Evolutionary conservation across 2,797 vertebrate genomes (phyloP), one percentile per base, ranked within the genome.

Genomic region (Otus scops): DNA sequence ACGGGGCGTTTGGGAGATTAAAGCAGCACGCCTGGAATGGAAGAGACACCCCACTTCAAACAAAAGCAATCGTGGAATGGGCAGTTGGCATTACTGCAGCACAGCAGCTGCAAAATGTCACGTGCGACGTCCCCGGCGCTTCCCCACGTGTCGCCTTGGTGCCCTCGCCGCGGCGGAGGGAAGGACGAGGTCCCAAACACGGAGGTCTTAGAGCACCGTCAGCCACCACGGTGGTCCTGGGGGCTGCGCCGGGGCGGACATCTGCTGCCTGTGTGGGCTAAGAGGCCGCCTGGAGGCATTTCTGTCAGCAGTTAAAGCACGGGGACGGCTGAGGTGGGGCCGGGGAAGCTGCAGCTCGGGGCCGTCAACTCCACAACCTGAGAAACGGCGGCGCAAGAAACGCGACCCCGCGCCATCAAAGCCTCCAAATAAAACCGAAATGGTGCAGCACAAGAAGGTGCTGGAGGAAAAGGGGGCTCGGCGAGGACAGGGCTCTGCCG

Each of bases 261-360:
- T 85, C 67, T 73, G 81, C n/a, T 28, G 41, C 78, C 28, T 34
- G 19, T 5, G 34, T 21, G 54, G 75, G 39, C 21, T 32, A 26
- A 47, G 18, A 28, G 75, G 10, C 34, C 4, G 10, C 76, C 43
- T 22, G 4, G 26, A 86, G 81, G 47, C 39, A 5, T 47, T 79
- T 36, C 68, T 15, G 22, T 10, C 30, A 20, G 39, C 47, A 54
- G 45, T 13, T 32, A 22, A 22, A 75, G 56, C 20, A 11, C 1
- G 0, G 48, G 38, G 34, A 45, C 2, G 4, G 77, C 70, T 51
- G 56, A 50, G 69, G 12, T 73, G 76, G 32, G 21, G n/a, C 36
- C 63, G 11, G 1, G 1, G 24, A 43, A 18, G 0, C 15, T 11
- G 3, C 14, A 26, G 20, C 47, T 43, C 3, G 3, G 53, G 30